A percentile compares a stretch with the other conserved stretches of the same genome.
These are phyloP conservation scores for Psittacula derbiana DNA, from an alignment of 2,797 vertebrate genomes.

Conservation along the genomic window DNA sequence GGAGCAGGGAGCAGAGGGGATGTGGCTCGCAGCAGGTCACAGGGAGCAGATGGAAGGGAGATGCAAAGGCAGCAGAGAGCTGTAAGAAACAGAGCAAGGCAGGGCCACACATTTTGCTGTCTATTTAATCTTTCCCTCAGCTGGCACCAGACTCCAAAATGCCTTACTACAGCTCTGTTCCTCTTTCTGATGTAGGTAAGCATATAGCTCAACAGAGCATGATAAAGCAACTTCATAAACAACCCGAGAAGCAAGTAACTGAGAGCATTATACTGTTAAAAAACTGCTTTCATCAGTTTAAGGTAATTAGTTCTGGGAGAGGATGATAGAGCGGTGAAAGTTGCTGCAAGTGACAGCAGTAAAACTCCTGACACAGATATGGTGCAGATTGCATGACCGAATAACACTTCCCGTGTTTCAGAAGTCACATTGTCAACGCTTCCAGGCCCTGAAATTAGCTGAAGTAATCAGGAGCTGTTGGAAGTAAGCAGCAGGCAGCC, in stretches of 20 bases:
- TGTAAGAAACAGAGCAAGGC: not conserved
- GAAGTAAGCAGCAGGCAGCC: conserved; percentile 75
- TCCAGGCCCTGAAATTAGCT: conserved; percentile 78
- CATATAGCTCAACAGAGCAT: not conserved
- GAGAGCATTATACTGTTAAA: conserved; percentile 33
- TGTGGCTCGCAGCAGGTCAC: not conserved
- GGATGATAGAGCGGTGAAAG: conserved; percentile 62
- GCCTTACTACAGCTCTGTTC: not conserved
- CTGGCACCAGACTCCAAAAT: not conserved
- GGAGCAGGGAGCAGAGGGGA: not conserved
- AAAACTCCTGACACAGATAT: conserved; percentile 73
- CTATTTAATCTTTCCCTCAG: not conserved
- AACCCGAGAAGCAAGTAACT: conserved; percentile 57
- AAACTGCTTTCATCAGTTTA: conserved; percentile 63
- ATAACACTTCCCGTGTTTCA: conserved; percentile 83
- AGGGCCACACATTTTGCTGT: not conserved
- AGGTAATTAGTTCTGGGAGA: conserved; percentile 75
- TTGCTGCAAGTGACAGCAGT: conserved; percentile 52
- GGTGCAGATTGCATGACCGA: conserved; percentile 76
- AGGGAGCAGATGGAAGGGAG: not conserved
- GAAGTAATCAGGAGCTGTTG: conserved; percentile 83
- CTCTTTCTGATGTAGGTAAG: not conserved
- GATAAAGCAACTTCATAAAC: conserved; percentile 1
- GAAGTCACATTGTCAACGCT: conserved; percentile 86
- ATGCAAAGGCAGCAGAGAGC: not conserved